Percentiles rank a stretch among this genome's conserved stretches.
Evolutionary conservation across 2,888 invertebrate species (phyloP).

Genomic region (Thelaira solivaga): DNA sequence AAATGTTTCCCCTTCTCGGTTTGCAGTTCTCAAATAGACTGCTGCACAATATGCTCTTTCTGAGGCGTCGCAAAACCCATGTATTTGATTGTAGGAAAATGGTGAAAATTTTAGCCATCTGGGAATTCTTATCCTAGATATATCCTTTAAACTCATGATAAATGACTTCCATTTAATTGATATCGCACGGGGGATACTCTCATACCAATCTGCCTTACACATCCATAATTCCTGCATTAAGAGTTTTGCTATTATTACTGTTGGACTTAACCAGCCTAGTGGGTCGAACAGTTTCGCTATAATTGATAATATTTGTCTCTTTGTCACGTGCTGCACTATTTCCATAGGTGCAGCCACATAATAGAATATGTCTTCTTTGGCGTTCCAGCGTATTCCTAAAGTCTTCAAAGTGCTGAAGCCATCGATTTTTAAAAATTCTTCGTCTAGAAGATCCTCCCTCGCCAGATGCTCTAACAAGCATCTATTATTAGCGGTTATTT

Average conservation of each 20-base stretch:
- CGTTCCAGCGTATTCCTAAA: conserved; percentile 34
- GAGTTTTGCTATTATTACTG: background rate
- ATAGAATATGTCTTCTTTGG: background rate
- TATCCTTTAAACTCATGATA: background rate
- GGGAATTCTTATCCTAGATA: background rate
- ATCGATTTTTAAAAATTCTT: conserved; percentile 12
- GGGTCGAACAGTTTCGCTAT: conserved; percentile 32
- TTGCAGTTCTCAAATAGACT: background rate
- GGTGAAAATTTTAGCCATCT: conserved; percentile 20
- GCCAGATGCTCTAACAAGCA: background rate
- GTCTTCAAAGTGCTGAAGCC: background rate
- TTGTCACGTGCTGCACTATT: background rate
- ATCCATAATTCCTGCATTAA: conserved; percentile 34
- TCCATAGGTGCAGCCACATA: background rate
- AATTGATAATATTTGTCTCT: conserved; percentile 19
- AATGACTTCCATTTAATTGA: conserved; percentile 1
- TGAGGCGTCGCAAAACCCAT: conserved; percentile 12
- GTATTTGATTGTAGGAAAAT: background rate
- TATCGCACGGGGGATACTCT: background rate
- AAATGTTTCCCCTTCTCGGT: background rate
- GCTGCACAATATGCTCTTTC: conserved; percentile 18
- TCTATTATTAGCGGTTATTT: background rate
- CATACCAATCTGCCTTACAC: conserved; percentile 17
- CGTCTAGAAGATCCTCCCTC: conserved; percentile 27
- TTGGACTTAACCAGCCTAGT: conserved; percentile 10